Base-by-base conservation (phyloP, 35 echinoderm and acorn worm genomes). In the Apostichopus californicus region DNA sequence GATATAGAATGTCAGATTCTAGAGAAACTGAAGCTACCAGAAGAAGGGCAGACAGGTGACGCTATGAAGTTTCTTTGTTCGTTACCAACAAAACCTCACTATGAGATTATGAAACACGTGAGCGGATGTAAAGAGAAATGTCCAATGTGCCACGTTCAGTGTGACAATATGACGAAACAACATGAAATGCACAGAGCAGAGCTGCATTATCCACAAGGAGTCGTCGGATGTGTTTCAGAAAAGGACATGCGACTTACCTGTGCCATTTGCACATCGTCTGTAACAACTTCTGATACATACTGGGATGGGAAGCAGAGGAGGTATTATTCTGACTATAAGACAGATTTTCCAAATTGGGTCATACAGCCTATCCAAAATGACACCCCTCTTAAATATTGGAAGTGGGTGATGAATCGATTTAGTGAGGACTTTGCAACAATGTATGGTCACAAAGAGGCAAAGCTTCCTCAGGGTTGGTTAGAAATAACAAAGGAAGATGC, bases 381-480 rank as follows among this genome's bases (percentile, higher is more conserved):
- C 22, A 60, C 21, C 10, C 84, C 92, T 8, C 14, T 83, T 9
- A 78, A 87, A 34, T 93, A 87, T 75, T 93, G 92, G 92, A 87
- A 88, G 64, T 93, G 92, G 92, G 83, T 93, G 0, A 9, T 92
- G 18, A 79, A 59, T 8, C 55, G 54, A 5, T 92, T 80, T 85
- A 92, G 87, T 23, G 54, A 92, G 55, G 91, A 92, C 14, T 85
- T 92, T 21, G 91, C 91, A 23, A 21, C 22, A 14, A 12, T 77
- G 10, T 93, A 87, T 78, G 22, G 22, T 4, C 18, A 52, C 7
- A n/a, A 54, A 4, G 22, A 73, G 17, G 92, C 83, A 57, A 28
- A 93, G 9, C 79, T 93, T 77, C 92, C 92, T 17, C 13, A 61
- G 78, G 92, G 75, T 73, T 93, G 92, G 92, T 14, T 12, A 53